Percentiles rank a stretch among this genome's conserved stretches.
Evolutionary conservation across 2,888 invertebrate genomes (phyloP).

Genomic region (Eupithecia centaureata): DNA sequence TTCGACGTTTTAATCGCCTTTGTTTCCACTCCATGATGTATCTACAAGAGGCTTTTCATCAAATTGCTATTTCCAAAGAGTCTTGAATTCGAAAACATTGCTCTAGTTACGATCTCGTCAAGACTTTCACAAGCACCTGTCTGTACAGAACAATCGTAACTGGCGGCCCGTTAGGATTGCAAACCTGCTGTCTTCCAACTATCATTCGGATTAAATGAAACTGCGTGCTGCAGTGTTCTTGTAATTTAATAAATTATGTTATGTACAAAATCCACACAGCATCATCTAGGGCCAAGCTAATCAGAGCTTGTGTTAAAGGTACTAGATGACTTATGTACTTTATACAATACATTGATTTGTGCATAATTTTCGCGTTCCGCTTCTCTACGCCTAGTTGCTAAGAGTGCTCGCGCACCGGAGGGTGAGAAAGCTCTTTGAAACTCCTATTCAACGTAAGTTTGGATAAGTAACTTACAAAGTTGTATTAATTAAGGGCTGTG

Average conservation of each 20-base stretch:
- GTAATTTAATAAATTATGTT: too few relatives aligned
- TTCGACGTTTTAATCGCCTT: conserved; percentile 12
- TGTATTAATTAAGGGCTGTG: too few relatives aligned
- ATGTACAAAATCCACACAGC: too few relatives aligned
- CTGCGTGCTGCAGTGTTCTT: not conserved
- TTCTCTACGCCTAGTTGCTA: not conserved
- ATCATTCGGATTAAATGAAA: not conserved
- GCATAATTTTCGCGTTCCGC: not conserved
- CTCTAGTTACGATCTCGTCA: conserved; percentile 11
- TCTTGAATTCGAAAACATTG: not conserved
- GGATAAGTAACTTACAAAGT: too few relatives aligned
- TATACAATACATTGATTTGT: too few relatives aligned
- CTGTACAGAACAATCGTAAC: conserved; percentile 5
- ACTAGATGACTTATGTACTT: too few relatives aligned
- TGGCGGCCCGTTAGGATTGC: conserved; percentile 5
- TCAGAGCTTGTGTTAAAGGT: too few relatives aligned
- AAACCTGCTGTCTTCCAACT: not conserved
- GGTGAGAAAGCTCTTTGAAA: not conserved
- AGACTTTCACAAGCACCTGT: conserved; percentile 14
- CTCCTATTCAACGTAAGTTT: not conserved
- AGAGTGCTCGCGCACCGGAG: not conserved
- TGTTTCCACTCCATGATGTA: not conserved
- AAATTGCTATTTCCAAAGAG: not conserved
- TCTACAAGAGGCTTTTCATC: not conserved
- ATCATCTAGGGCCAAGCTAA: too few relatives aligned